A percentile compares a stretch with the other conserved stretches of the same genome.
Evolutionary conservation across 2,888 invertebrate species (phyloP).

Genomic region (Taphrorychus bicolor): DNA sequence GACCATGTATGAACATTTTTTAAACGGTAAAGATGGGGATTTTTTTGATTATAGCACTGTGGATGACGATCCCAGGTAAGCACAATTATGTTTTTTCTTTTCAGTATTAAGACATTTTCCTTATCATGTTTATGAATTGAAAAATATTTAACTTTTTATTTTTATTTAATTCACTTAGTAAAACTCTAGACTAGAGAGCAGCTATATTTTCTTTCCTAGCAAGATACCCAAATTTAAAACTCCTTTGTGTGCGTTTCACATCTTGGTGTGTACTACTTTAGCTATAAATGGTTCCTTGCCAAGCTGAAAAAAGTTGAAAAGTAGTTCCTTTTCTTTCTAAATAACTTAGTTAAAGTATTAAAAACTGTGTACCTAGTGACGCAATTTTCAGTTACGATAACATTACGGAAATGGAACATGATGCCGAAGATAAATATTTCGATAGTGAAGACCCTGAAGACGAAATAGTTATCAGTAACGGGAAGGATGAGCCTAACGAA

Average conservation of each 20-base stretch:
- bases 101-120: too few species aligned
- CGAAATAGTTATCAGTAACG: slow-evolving; percentile 41
- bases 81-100: too few species aligned
- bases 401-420: slow-evolving; percentile 73
- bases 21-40: slow-evolving; percentile 78
- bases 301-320: background rate
- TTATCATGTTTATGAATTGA: too few species aligned
- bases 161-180: too few species aligned
- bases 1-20: slow-evolving; percentile 84
- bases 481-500: slow-evolving; percentile 36
- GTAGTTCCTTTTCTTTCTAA: background rate
- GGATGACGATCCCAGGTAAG: slow-evolving; percentile 74
- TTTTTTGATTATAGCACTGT: slow-evolving; percentile 81
- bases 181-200: too few species aligned
- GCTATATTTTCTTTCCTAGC: too few species aligned
- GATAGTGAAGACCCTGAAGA: slow-evolving; percentile 78
- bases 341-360: background rate
- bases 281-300: too few species aligned
- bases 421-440: slow-evolving; percentile 91
- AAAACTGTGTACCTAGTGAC: background rate
- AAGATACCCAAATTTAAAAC: too few species aligned
- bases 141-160: too few species aligned
- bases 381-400: slow-evolving; percentile 68
- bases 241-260: too few species aligned
- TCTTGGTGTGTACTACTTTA: too few species aligned